Evolutionary conservation across 1,140 invertebrate genomes (phyloP), one percentile per base, ranked within the genome.

Genomic region (Drosophila albomicans): DNA sequence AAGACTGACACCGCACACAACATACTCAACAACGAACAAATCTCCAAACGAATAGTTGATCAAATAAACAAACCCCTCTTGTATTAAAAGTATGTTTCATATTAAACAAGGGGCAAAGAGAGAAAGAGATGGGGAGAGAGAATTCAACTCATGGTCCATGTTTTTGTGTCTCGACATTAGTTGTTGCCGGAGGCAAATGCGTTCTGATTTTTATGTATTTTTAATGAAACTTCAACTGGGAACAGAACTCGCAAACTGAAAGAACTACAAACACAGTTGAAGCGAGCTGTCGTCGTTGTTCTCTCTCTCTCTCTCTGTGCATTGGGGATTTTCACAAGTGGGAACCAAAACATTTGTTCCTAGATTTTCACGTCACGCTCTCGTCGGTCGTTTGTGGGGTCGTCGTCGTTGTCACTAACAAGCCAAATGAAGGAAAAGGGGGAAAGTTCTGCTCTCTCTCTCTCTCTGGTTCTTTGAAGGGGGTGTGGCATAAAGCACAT

Each of bases 261-360:
- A 45, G 35, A 65, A 45, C 70, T 32, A 32, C 49, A 54, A 52
- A 35, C 67, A 61, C 35, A 38, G 35, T 38, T 38, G 59, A 65
- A 75, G 65, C 11, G 56, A 63, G 63, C 59, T 77, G 62, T 77
- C 62, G 63, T 77, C 61, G 43, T 49, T 16, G 57, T 38, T 69
- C 32, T 59, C 28, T 11, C 43, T 13, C 28, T 35, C 16, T 16
- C 15, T 41, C 67, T 70, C 25, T 30, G 45, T 67, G 66, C 57
- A 63, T 70, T 64, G 81, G 84, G 84, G 72, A 73, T 75, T 81
- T 86, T 75, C 82, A 82, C 82, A 81, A 91, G 80, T 84, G 84
- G 82, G 88, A 91, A 91, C 80, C 88, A 88, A 91, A 91, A 91
- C 87, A 91, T 88, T 91, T 91, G 87, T 91, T 82, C 67, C 78